A percentile compares a stretch with the other conserved stretches of the same genome.
Conservation (phyloP, 1,140 invertebrate species). For the Physella acuta region DNA sequence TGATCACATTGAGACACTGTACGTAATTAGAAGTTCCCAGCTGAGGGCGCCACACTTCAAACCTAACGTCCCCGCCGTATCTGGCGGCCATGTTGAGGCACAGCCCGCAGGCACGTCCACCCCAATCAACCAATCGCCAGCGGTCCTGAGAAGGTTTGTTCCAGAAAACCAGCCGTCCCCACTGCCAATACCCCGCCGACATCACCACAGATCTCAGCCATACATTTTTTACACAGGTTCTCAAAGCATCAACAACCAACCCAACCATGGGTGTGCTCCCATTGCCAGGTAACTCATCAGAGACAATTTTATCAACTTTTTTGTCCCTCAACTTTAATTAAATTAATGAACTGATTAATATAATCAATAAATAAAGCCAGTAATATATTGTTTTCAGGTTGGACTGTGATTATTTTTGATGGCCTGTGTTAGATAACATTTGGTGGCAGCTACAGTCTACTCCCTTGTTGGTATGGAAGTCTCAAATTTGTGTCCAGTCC, state of each 20-base stretch:
- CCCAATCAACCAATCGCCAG: slow-evolving; percentile 15
- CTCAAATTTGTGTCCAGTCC: too few relatives aligned
- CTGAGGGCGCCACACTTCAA: slow-evolving; percentile 8
- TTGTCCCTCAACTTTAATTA: too few relatives aligned
- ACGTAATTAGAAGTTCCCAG: slow-evolving; percentile 3
- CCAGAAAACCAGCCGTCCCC: slow-evolving; percentile 9
- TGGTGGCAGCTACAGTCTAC: too few relatives aligned
- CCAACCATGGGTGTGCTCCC: neutral
- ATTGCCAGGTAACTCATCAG: slow-evolving; percentile 17
- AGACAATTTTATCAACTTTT: too few relatives aligned
- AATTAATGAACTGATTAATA: too few relatives aligned
- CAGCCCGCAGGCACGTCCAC: slow-evolving; percentile 8
- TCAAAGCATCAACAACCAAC: neutral
- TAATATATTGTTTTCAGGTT: too few relatives aligned
- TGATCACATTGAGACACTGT: neutral
- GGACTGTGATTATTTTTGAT: too few relatives aligned
- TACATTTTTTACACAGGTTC: neutral
- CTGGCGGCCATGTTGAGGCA: neutral
- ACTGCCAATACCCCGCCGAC: neutral
- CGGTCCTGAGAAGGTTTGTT: neutral
- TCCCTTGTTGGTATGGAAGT: too few relatives aligned
- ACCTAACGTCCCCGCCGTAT: neutral
- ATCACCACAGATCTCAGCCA: neutral
- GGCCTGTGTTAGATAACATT: too few relatives aligned
- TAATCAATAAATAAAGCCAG: too few relatives aligned